phyloP scores from a whole-genome alignment of 2,797 vertebrate genomes.

The Gobionotothen gibberifrons region DNA sequence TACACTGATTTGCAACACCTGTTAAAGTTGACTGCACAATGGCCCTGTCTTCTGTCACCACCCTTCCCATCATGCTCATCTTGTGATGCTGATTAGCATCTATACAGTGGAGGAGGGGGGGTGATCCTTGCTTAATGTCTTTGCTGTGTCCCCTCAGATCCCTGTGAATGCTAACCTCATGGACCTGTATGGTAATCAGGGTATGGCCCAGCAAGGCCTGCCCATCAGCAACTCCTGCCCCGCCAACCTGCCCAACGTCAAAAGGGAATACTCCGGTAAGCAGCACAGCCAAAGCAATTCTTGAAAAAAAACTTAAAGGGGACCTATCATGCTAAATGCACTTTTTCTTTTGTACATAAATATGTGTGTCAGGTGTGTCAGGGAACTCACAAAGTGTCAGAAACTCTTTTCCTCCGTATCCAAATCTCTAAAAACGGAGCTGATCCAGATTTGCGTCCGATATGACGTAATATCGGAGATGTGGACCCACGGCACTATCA shows the following conservation, averaged over 20 bases:
- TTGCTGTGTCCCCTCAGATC: conserved; percentile 81
- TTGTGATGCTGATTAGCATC: conserved; percentile 8
- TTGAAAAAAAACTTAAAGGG: too few species aligned
- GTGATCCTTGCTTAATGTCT: not conserved
- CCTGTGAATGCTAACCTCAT: conserved; percentile 93
- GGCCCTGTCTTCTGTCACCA: not conserved
- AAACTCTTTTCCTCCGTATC: too few species aligned
- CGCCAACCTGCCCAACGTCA: conserved; percentile 95
- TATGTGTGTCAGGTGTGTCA: too few species aligned
- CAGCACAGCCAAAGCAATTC: not conserved
- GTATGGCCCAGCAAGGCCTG: conserved; percentile 90
- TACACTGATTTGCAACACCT: not conserved
- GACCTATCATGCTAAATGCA: too few species aligned
- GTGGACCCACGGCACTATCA: too few species aligned
- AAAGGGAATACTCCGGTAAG: conserved; percentile 97
- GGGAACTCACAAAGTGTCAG: too few species aligned
- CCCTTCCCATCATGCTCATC: conserved; percentile 7
- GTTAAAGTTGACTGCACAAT: not conserved
- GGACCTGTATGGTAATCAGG: conserved; percentile 95
- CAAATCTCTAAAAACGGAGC: too few species aligned
- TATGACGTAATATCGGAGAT: too few species aligned
- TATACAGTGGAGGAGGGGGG: not conserved
- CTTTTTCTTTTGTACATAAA: too few species aligned
- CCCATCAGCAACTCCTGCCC: conserved; percentile 97
- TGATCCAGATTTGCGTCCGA: too few species aligned